A percentile compares a stretch with the other conserved stretches of the same genome.
Conservation (phyloP, 2,113 vertebrate genomes). For the Ginglymostoma cirratum region DNA sequence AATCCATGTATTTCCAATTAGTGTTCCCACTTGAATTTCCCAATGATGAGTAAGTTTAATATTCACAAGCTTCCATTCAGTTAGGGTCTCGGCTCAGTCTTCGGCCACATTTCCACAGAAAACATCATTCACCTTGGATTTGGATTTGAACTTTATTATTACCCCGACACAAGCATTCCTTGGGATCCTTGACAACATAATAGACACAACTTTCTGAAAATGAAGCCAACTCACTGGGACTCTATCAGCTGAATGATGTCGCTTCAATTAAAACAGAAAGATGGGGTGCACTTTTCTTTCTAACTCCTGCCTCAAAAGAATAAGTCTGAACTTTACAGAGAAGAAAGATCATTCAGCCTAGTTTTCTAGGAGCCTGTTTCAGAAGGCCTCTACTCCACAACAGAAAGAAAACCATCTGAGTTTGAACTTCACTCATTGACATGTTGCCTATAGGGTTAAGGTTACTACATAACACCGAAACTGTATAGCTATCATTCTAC, state of each 20-base stretch:
- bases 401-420: not conserved
- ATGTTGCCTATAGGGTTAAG: not conserved
- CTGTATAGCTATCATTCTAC: not conserved
- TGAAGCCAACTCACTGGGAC: not conserved
- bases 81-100: not conserved
- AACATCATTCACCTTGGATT: not conserved
- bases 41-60: not conserved
- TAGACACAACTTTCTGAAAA: not conserved
- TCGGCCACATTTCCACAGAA: not conserved
- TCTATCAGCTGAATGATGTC: not conserved
- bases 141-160: not conserved
- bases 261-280: not conserved
- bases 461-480: not conserved
- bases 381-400: not conserved
- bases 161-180: not conserved
- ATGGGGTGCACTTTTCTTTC: not conserved
- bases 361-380: not conserved
- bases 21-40: not conserved
- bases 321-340: not conserved
- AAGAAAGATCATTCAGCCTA: not conserved
- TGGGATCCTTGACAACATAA: not conserved
- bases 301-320: not conserved
- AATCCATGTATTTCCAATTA: not conserved
- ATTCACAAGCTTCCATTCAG: not conserved
- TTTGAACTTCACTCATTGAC: not conserved